Conservation (phyloP, 2,113 vertebrate species). For the Engraulis encrasicolus region DNA sequence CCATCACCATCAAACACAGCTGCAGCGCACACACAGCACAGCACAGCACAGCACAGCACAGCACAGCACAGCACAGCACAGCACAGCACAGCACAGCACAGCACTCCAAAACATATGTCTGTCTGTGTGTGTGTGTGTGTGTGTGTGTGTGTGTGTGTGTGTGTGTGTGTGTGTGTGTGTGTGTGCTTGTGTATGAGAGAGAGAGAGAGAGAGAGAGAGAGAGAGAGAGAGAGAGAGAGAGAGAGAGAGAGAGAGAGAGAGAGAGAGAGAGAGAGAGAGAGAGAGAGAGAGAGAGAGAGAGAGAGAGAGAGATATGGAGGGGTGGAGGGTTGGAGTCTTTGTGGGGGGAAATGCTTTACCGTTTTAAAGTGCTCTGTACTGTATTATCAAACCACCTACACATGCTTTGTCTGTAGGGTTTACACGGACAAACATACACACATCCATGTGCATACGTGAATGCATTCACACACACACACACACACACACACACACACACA, state of each 20-base stretch:
- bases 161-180: not conserved
- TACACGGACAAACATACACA: not conserved
- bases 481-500: not conserved
- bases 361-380: not conserved
- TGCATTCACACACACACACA: not conserved
- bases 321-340: too few relatives aligned
- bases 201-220: not conserved
- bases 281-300: too few relatives aligned
- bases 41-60: too few relatives aligned
- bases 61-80: too few relatives aligned
- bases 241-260: too few relatives aligned
- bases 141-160: constrained; percentile 16
- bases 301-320: too few relatives aligned
- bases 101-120: not conserved
- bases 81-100: too few relatives aligned
- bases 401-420: not conserved
- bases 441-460: not conserved
- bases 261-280: too few relatives aligned
- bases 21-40: too few relatives aligned
- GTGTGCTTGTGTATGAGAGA: not conserved
- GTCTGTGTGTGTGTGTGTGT: too few relatives aligned
- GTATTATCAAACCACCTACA: not conserved
- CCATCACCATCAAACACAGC: not conserved
- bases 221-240: not conserved
- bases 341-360: not conserved